Evolutionary conservation across 1,140 invertebrate genomes (phyloP).

Genomic region (Pemphigus obesinymphae): DNA sequence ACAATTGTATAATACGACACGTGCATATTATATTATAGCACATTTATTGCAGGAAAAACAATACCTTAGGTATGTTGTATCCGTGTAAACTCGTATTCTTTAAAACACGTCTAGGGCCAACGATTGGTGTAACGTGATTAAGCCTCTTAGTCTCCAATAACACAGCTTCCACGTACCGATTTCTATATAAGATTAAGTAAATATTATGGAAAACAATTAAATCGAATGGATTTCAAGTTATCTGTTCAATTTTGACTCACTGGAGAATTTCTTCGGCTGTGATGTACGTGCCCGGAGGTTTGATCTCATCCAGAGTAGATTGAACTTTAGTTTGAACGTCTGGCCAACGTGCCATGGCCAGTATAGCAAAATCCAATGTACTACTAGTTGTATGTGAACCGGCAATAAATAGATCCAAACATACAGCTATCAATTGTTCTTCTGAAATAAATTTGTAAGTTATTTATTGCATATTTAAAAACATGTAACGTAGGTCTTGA

Average conservation of each 20-base stretch:
- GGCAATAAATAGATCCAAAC: constrained; percentile 67
- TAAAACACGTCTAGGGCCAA: constrained; percentile 63
- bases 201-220: neutral
- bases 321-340: constrained; percentile 64
- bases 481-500: no score
- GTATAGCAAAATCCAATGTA: constrained; percentile 65
- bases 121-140: constrained; percentile 60
- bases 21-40: neutral
- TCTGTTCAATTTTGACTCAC: constrained; percentile 43
- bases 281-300: constrained; percentile 49
- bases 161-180: constrained; percentile 59
- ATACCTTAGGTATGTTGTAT: constrained; percentile 63
- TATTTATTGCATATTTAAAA: no score
- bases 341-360: constrained; percentile 62
- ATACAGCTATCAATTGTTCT: constrained; percentile 64
- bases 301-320: constrained; percentile 59
- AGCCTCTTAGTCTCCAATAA: constrained; percentile 62
- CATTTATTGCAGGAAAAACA: neutral
- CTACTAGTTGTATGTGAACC: constrained; percentile 68
- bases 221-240: constrained; percentile 46
- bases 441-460: constrained; percentile 54
- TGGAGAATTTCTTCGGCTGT: constrained; percentile 49
- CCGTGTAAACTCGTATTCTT: constrained; percentile 57
- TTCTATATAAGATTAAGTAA: neutral
- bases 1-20: neutral